These are phyloP conservation scores for Pangasius mekongensis DNA, from an alignment of 2,797 vertebrate genomes.

Conservation along the genomic window DNA sequence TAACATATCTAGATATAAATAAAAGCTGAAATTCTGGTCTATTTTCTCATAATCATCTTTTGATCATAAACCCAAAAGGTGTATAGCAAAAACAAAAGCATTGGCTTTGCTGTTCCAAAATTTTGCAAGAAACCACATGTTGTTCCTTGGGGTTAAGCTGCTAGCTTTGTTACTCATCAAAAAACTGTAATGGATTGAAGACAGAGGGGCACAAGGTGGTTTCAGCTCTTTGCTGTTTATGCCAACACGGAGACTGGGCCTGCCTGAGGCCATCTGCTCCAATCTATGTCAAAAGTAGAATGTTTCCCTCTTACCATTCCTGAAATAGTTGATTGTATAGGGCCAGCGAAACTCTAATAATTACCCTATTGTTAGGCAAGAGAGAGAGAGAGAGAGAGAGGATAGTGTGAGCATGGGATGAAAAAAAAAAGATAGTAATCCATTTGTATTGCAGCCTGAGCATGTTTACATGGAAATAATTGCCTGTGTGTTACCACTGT, in stretches of 20 bases:
- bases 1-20: too few species aligned
- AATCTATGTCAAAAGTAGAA: conserved; percentile 61
- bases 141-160: background rate
- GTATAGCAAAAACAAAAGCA: too few species aligned
- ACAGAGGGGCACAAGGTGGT: conserved; percentile 42
- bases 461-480: conserved; percentile 85
- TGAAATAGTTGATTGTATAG: conserved; percentile 70
- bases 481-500: conserved; percentile 76
- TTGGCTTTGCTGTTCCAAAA: too few species aligned
- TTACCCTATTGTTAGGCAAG: conserved; percentile 30
- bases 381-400: background rate
- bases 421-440: conserved; percentile 69
- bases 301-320: conserved; percentile 67
- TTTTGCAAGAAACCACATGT: background rate
- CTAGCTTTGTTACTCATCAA: conserved; percentile 11
- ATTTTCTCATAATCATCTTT: too few species aligned
- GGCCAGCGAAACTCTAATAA: conserved; percentile 62
- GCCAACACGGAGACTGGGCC: background rate
- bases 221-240: conserved; percentile 66
- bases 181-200: conserved; percentile 59
- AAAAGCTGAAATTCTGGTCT: too few species aligned
- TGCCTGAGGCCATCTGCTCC: background rate
- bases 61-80: too few species aligned
- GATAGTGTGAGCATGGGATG: conserved; percentile 60
- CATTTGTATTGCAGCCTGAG: conserved; percentile 76